Evolutionary conservation across 2,113 vertebrate genomes (phyloP).

Genomic region (Epinephelus lanceolatus): DNA sequence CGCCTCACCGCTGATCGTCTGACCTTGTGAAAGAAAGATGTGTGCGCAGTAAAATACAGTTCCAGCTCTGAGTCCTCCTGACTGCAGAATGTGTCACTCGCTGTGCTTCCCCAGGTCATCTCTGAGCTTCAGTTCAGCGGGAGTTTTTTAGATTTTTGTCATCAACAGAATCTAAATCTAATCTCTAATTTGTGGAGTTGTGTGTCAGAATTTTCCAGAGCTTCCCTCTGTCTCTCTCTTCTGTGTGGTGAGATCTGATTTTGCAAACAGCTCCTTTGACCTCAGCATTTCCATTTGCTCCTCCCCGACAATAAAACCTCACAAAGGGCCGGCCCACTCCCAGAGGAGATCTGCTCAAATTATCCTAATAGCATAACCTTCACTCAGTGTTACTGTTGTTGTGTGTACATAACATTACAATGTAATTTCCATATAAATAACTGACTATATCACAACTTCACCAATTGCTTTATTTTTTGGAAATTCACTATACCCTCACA

Average conservation of each 20-base stretch:
- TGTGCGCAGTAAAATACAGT: constrained; percentile 88
- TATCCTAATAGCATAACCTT: not conserved
- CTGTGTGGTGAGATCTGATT: not conserved
- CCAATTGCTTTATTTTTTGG: not conserved
- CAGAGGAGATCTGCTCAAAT: constrained; percentile 1
- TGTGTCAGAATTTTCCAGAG: not conserved
- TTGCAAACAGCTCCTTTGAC: constrained; percentile 17
- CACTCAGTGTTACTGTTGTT: not conserved
- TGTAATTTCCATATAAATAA: not conserved
- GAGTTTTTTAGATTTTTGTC: not conserved
- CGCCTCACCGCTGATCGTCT: constrained; percentile 77
- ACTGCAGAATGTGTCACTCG: constrained; percentile 88
- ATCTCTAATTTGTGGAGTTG: not conserved
- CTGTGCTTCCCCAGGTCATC: constrained; percentile 87
- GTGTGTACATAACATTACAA: not conserved
- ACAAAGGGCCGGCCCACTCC: constrained; percentile 9
- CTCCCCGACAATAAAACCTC: constrained; percentile 73
- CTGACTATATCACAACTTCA: not conserved
- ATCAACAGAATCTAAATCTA: not conserved
- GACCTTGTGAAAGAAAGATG: constrained; percentile 86
- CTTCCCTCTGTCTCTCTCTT: not conserved
- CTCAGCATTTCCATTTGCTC: constrained; percentile 37
- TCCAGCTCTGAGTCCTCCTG: constrained; percentile 90
- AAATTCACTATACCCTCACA: not conserved
- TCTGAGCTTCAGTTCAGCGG: constrained; percentile 68